Evolutionary conservation across 2,888 invertebrate species (phyloP).

Genomic region (Isotomurus palustris): DNA sequence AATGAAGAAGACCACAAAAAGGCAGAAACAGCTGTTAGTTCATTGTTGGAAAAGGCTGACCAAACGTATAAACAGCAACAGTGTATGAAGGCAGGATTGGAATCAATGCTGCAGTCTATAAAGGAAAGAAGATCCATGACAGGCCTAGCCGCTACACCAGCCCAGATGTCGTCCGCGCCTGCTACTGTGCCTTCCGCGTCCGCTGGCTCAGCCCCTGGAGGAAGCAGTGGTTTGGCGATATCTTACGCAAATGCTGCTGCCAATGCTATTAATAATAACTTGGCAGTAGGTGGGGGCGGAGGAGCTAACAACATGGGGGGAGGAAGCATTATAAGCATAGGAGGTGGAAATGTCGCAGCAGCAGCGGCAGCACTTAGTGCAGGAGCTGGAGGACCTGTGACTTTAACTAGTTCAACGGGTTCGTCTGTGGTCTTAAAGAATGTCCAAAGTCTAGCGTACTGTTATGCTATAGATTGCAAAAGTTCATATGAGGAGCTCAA

Average conservation of each 20-base stretch:
- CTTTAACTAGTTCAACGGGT: slow-evolving; percentile 18
- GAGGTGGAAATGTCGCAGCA: slow-evolving; percentile 11
- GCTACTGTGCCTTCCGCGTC: slow-evolving; percentile 11
- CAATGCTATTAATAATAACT: slow-evolving; percentile 41
- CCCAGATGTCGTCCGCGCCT: background rate
- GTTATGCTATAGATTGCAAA: slow-evolving; percentile 92
- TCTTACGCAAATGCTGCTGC: slow-evolving; percentile 42
- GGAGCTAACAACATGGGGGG: slow-evolving; percentile 13
- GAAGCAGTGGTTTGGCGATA: slow-evolving; percentile 19
- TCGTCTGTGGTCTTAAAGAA: slow-evolving; percentile 42
- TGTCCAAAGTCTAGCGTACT: slow-evolving; percentile 88
- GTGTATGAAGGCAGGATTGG: slow-evolving; percentile 82
- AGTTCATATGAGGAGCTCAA: slow-evolving; percentile 90
- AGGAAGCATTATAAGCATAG: background rate
- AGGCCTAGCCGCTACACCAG: slow-evolving; percentile 32
- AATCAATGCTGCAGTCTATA: slow-evolving; percentile 46
- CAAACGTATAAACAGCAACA: slow-evolving; percentile 85
- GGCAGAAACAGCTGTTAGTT: slow-evolving; percentile 85
- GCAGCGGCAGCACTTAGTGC: slow-evolving; percentile 1
- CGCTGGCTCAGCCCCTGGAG: slow-evolving; percentile 7
- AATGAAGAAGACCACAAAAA: slow-evolving; percentile 95
- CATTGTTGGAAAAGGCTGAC: slow-evolving; percentile 88
- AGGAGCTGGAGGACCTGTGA: slow-evolving; percentile 17
- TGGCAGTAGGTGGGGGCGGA: slow-evolving; percentile 10
- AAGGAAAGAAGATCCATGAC: slow-evolving; percentile 46